Evolutionary conservation across 2,888 invertebrate species (phyloP), one percentile per base, ranked within the genome.

Genomic region (Dynastes maya): DNA sequence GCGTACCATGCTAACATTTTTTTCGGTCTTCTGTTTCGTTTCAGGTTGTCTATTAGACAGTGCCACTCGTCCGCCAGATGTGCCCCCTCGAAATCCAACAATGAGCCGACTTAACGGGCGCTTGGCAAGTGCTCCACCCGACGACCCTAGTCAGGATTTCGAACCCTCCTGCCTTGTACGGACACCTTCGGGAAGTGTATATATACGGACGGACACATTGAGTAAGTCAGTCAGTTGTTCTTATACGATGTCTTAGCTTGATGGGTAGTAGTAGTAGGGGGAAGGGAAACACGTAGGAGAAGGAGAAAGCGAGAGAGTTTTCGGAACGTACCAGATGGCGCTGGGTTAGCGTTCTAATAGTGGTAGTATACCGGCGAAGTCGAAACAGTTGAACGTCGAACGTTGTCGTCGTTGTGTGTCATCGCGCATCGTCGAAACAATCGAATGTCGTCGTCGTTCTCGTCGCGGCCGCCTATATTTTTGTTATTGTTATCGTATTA

Each of bases 81-180:
- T 96, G 91, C 96, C 96, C 89, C 96, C 96, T 84, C 93, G 96
- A 87, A 96, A 96, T 90, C 95, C 95, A 86, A 96, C 96, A 90
- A 96, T 96, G 96, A 95, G 93, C 91, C 94, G 96, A 88, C 92
- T 96, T 89, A 96, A 96, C 92, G 96, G 96, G 89, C 94, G 96
- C 89, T 92, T 95, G 90, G 94, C 95, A 88, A 94, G 94, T 88
- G 95, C 95, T 90, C 94, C 95, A 84, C 93, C 93, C 85, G 93
- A 93, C 88, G 90, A 91, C 87, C 90, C 93, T 76, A 84, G 85
- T 81, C 88, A 88, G 84, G 96, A 96, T 89, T 95, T 96, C 89
- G 96, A 96, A 90, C 96, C 96, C 84, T 95, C 96, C 88, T 96
- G 96, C 89, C 93, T 97, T 87, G 96, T 96, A 86, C 93, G 96